These are phyloP conservation scores for Girardinus metallicus DNA, from an alignment of 2,797 vertebrate species.

Conservation along the genomic window DNA sequence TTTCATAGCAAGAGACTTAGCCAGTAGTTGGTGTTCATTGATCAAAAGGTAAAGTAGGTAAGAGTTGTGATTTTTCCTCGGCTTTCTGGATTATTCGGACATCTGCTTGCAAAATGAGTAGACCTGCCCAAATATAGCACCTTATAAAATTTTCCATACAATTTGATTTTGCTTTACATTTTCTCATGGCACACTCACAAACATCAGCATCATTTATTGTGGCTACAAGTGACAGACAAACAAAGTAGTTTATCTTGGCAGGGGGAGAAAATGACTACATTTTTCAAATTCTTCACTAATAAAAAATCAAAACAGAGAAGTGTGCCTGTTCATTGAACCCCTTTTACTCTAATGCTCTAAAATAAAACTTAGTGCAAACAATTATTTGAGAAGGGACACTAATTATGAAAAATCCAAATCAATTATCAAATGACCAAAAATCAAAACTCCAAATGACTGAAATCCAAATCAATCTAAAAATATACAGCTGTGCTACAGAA, in stretches of 20 bases:
- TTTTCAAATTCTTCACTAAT: not conserved
- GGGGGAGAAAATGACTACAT: not conserved
- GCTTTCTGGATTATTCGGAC: constrained; percentile 43
- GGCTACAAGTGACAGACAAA: not conserved
- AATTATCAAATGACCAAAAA: not conserved
- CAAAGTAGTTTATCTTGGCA: not conserved
- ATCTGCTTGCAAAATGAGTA: constrained; percentile 30
- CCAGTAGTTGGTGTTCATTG: constrained; percentile 61
- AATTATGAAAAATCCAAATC: not conserved
- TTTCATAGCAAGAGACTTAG: constrained; percentile 67
- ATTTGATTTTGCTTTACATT: not conserved
- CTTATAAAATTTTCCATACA: not conserved
- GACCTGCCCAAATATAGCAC: constrained; percentile 13
- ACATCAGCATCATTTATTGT: not conserved
- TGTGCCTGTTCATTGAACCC: not conserved
- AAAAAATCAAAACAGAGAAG: not conserved
- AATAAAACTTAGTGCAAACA: not conserved
- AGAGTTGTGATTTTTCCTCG: constrained; percentile 53
- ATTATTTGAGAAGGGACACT: not conserved
- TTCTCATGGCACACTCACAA: not conserved
- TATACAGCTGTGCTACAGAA: not conserved
- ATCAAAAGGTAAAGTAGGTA: constrained; percentile 74
- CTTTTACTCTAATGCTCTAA: not conserved
- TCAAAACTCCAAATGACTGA: too few species aligned
- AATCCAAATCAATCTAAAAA: not conserved